Evolutionary conservation across 2,888 invertebrate species (phyloP).

Genomic region (Notodonta ziczac): DNA sequence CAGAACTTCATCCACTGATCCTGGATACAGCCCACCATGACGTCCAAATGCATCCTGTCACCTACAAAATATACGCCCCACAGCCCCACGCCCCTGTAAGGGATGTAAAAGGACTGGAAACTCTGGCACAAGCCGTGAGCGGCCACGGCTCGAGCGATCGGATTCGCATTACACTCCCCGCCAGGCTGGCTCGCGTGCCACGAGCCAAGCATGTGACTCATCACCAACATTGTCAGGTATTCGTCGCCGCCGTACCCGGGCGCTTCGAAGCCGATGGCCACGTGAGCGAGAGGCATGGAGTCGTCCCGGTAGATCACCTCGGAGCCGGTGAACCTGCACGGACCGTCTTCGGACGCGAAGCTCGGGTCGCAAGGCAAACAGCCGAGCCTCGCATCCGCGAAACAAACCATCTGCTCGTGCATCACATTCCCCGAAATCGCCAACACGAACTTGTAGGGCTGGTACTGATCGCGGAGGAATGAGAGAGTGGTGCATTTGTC

Average conservation of each 20-base stretch:
- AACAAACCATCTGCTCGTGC: conserved; percentile 85
- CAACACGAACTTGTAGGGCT: conserved; percentile 86
- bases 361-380: conserved; percentile 53
- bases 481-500: conserved; percentile 57
- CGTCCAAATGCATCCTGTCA: conserved; percentile 55
- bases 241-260: conserved; percentile 63
- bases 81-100: conserved; percentile 70
- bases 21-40: conserved; percentile 63
- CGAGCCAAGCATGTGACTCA: conserved; percentile 64
- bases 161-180: conserved; percentile 49
- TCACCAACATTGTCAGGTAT: conserved; percentile 58
- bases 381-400: conserved; percentile 82
- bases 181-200: conserved; percentile 69
- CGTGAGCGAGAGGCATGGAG: conserved; percentile 68
- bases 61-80: conserved; percentile 78
- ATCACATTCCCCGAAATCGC: conserved; percentile 89
- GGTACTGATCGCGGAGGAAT: conserved; percentile 55
- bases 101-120: conserved; percentile 72
- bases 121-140: conserved; percentile 57
- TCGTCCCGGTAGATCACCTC: conserved; percentile 60
- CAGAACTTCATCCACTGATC: conserved; percentile 70
- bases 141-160: conserved; percentile 56
- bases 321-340: conserved; percentile 50
- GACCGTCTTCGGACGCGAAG: conserved; percentile 37
- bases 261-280: conserved; percentile 75